Base-by-base conservation (phyloP, 1,140 invertebrate species). In the Philaenus spumarius region DNA sequence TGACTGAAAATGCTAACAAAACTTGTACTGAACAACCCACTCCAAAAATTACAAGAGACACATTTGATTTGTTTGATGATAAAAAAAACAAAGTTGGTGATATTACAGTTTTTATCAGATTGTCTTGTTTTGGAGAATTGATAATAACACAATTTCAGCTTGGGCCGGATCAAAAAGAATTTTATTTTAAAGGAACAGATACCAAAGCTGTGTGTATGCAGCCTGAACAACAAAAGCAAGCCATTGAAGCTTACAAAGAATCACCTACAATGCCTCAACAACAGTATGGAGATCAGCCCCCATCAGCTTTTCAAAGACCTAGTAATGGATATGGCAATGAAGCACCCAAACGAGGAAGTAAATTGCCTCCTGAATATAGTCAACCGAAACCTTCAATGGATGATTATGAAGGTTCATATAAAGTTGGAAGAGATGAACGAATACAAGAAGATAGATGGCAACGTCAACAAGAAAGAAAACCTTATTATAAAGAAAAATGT, bases 101-200 rank as follows among this genome's bases (percentile, higher is more conserved):
- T 67, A 68, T 76, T 55, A 63, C 77, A 64, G 73, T 82, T 58
- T 79, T 78, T 71, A 67, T 80, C 5, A 69, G 82, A 9, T 75
- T 80, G 64, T 82, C 81, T 7, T 82, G 80, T 63, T 83, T 84
- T 59, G 83, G 82, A 12, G 78, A 79, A 62, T 71, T 82, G 58
- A 83, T 84, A 26, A 73, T 83, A 3, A 85, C 83, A 2, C 78
- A 80, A 62, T 85, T 84, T 65, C 79, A 83, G 71, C 64, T 72
- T 7, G 71, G 72, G 0, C 60, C 66, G 23, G 70, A 75, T 34
- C 65, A 66, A 22, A 71, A 72, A 58, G 66, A 69, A 0, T 75
- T 72, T 54, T 57, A 74, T 0, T 76, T 76, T 54, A 75, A 75
- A 57, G 68, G 71, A 0, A 20, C 42, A 5, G 19, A 57, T 23